Conservation (phyloP, 2,888 invertebrate genomes). For the Halictus ligatus region DNA sequence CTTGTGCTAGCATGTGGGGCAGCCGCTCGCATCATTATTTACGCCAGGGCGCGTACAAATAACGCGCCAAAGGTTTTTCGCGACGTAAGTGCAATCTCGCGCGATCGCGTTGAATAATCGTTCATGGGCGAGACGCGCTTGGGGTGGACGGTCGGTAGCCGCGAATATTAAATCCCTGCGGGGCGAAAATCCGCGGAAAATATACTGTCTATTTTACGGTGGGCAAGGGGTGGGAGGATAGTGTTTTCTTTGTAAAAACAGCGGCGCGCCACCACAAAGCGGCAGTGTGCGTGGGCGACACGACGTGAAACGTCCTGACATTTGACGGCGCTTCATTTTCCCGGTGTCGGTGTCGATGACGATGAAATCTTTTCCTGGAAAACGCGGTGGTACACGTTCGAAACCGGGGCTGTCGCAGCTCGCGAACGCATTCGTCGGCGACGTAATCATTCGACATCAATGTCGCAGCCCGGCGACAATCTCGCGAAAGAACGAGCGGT, state of each 20-base stretch:
- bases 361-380: constrained; percentile 1
- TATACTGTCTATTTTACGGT: not conserved
- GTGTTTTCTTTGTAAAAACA: not conserved
- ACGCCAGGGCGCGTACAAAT: not conserved
- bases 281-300: not conserved
- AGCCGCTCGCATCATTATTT: not conserved
- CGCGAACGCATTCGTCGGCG: not conserved
- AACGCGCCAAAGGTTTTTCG: not conserved
- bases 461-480: not conserved
- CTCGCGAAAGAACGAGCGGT: not conserved
- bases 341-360: constrained; percentile 26
- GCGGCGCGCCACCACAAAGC: constrained; percentile 11
- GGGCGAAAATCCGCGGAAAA: not conserved
- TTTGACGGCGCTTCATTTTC: constrained; percentile 34
- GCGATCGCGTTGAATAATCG: not conserved
- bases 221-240: no score
- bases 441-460: not conserved
- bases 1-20: not conserved
- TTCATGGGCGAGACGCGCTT: not conserved
- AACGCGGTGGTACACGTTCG: not conserved
- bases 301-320: constrained; percentile 16
- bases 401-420: not conserved
- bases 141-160: not conserved
- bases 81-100: not conserved
- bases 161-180: not conserved